Base-by-base conservation (phyloP, 2,797 vertebrate genomes). In the Brachyalestes nurse region DNA sequence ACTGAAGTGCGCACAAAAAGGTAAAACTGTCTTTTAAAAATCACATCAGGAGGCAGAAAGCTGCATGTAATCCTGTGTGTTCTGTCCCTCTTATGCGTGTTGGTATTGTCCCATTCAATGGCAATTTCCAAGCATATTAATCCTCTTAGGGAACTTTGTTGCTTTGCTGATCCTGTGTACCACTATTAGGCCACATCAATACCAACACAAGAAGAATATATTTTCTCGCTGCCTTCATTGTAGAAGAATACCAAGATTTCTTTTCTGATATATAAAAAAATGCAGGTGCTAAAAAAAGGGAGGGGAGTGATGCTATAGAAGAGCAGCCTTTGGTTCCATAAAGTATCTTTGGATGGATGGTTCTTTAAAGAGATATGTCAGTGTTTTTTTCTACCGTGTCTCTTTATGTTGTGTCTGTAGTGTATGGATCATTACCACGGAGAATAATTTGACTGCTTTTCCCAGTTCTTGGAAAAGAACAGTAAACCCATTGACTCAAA, bases 31-130 rank as follows among this genome's bases (percentile, higher is more conserved):
- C 78, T 76, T 87, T 92, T 91, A 88, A 88, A 93, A 93, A 92
- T 91, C 91, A 90, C 90, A 92, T 92, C 88, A 89, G 76, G 87
- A 71, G 77, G 85, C 87, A 86, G 86, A 92, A 92, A 93, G 87
- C 89, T 84, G 76, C 87, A 85, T 93, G 92, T 93, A 94, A 93
- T 94, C 91, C 90, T 86, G 82, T 84, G 87, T 88, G 89, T 89
- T 86, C 79, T 60, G 75, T 86, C 83, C 85, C 84, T 90, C 82
- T 90, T 86, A 88, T 83, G 77, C 60, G 40, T 85, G 85, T 87
- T 81, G 82, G 82, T 84, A 84, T 88, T 86, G 86, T 83, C 88
- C 75, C 71, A 83, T 87, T 86, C 82, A 87, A 53, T 86, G 53
- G 55, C 82, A 76, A 86, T 87, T 75, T 82, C 79, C 49, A 57